Evolutionary conservation across 2,797 vertebrate species (phyloP).

Genomic region (Alectoris magna): DNA sequence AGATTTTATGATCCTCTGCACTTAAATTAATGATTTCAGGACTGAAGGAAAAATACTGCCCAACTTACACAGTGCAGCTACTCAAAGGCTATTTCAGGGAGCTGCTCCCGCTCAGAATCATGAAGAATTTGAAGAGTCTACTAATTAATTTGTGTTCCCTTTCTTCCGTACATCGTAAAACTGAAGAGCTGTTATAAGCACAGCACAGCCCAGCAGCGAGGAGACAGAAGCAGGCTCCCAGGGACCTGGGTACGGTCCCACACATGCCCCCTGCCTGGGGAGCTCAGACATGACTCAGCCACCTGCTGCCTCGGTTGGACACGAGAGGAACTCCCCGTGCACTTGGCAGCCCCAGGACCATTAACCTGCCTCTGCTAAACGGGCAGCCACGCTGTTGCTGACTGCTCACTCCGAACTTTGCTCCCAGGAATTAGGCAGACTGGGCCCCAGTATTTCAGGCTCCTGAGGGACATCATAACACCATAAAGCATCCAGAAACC

Average conservation of each 20-base stretch:
- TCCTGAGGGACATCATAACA: background rate
- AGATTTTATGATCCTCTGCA: constrained; percentile 48
- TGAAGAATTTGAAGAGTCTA: constrained; percentile 21
- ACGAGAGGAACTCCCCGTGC: background rate
- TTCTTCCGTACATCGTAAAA: background rate
- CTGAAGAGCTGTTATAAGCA: background rate
- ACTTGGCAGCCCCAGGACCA: background rate
- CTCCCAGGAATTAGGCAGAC: background rate
- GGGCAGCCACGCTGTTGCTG: background rate
- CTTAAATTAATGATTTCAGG: constrained; percentile 55
- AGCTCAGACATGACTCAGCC: background rate
- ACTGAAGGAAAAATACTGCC: constrained; percentile 30
- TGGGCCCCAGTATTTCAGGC: background rate
- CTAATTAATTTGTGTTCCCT: constrained; percentile 5
- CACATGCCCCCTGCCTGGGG: background rate
- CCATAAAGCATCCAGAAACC: background rate
- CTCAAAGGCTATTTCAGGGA: constrained; percentile 20
- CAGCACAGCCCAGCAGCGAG: background rate
- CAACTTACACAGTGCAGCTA: constrained; percentile 11
- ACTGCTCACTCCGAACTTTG: background rate
- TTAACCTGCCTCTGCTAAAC: background rate
- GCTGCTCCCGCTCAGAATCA: background rate
- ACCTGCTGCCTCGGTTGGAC: background rate
- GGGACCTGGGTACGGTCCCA: background rate
- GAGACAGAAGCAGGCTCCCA: background rate